Percentiles rank a stretch among this genome's conserved stretches.
Evolutionary conservation across 2,888 invertebrate species (phyloP).

Genomic region (Erynnis tages): DNA sequence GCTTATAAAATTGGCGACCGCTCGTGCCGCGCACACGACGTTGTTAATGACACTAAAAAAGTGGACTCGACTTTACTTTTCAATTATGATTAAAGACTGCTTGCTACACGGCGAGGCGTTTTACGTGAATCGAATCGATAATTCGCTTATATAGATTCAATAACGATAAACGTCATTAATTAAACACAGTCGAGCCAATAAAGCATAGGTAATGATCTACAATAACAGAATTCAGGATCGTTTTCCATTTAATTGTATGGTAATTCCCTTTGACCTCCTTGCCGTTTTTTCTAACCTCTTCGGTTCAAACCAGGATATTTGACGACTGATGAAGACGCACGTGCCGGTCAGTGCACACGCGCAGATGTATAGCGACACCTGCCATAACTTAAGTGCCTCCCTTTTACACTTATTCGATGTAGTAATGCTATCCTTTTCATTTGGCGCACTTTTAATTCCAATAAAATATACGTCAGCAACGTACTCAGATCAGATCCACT

Average conservation of each 20-base stretch:
- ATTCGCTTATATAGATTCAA: constrained; percentile 9
- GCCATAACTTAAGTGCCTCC: constrained; percentile 58
- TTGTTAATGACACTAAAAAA: constrained; percentile 68
- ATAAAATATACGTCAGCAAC: constrained; percentile 52
- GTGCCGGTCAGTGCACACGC: constrained; percentile 70
- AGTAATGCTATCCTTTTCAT: constrained; percentile 49
- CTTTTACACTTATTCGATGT: constrained; percentile 45
- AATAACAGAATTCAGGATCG: background rate
- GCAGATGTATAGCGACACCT: constrained; percentile 78
- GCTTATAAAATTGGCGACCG: constrained; percentile 73
- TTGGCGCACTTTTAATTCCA: constrained; percentile 64
- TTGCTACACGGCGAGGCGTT: constrained; percentile 27
- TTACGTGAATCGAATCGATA: constrained; percentile 23
- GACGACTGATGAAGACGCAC: constrained; percentile 61
- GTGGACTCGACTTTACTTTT: constrained; percentile 57
- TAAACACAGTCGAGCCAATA: constrained; percentile 7
- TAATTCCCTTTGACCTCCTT: constrained; percentile 4
- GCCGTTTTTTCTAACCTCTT: constrained; percentile 12
- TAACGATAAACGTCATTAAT: constrained; percentile 2
- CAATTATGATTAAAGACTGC: constrained; percentile 66
- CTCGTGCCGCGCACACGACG: constrained; percentile 63
- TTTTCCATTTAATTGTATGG: background rate
- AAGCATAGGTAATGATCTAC: background rate
- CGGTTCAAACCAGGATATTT: constrained; percentile 24
- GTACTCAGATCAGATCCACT: constrained; percentile 58